Conservation (phyloP, 1,140 invertebrate species). For the Drosophila lacertosa region DNA sequence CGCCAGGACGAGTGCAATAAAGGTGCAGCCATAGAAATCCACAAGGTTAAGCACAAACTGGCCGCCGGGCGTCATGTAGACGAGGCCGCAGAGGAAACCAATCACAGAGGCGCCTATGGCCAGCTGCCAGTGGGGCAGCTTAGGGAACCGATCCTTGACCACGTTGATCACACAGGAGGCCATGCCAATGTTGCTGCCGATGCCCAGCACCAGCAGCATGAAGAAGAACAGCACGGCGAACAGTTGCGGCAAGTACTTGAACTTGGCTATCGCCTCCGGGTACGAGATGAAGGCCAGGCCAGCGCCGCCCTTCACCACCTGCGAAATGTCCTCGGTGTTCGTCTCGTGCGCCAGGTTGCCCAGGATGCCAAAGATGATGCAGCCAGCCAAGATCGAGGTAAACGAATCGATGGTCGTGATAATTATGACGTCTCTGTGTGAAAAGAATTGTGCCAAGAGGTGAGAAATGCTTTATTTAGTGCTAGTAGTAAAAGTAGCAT, state of each 20-base stretch:
- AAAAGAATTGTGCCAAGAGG: background rate
- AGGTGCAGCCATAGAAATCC: slow-evolving; percentile 93
- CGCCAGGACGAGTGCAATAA: slow-evolving; percentile 90
- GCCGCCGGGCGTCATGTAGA: slow-evolving; percentile 93
- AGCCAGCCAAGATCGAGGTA: slow-evolving; percentile 93
- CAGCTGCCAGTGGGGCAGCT: slow-evolving; percentile 87
- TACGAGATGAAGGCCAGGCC: slow-evolving; percentile 92
- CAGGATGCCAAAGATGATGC: slow-evolving; percentile 94
- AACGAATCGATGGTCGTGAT: slow-evolving; percentile 90
- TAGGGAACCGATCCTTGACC: slow-evolving; percentile 89
- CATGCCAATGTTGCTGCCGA: slow-evolving; percentile 90
- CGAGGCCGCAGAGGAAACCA: slow-evolving; percentile 89
- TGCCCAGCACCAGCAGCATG: slow-evolving; percentile 92
- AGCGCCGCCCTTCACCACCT: slow-evolving; percentile 86
- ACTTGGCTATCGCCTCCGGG: slow-evolving; percentile 94
- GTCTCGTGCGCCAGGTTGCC: slow-evolving; percentile 89
- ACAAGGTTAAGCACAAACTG: slow-evolving; percentile 93
- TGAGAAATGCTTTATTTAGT: background rate
- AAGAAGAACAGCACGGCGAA: slow-evolving; percentile 95
- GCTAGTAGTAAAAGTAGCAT: too few species aligned
- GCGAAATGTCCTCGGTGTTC: slow-evolving; percentile 83
- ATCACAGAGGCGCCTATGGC: slow-evolving; percentile 85
- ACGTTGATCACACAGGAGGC: slow-evolving; percentile 88
- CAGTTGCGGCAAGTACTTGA: slow-evolving; percentile 90
- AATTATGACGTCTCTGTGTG: slow-evolving; percentile 88